Conservation (phyloP, 2,888 invertebrate genomes). For the Macrosoma leucophasiata region DNA sequence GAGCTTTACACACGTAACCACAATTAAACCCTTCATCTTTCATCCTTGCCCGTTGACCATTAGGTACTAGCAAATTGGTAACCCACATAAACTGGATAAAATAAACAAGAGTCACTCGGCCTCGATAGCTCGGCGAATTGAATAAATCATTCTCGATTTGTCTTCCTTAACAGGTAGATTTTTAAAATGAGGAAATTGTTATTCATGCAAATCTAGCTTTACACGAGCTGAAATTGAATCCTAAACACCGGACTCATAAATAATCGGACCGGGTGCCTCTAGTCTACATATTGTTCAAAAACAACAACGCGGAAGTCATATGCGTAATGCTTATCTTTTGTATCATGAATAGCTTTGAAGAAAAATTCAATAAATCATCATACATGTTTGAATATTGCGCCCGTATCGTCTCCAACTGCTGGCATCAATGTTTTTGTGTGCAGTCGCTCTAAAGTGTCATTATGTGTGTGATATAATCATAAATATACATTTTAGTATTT, state of each 20-base stretch:
- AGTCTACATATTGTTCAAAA: conserved; percentile 30
- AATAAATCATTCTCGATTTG: conserved; percentile 64
- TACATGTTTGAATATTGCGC: no score
- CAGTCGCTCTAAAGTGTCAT: no score
- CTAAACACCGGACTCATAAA: conserved; percentile 62
- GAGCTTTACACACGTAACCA: conserved; percentile 36
- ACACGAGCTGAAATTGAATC: conserved; percentile 69
- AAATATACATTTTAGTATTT: no score
- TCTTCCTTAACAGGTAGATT: conserved; percentile 66
- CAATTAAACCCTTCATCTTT: conserved; percentile 39
- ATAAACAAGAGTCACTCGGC: conserved; percentile 49
- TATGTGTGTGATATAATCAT: no score
- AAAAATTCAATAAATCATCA: not conserved
- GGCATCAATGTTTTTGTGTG: no score
- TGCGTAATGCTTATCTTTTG: conserved; percentile 23
- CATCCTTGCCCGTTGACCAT: conserved; percentile 39
- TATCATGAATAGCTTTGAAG: conserved; percentile 3
- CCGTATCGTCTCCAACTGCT: no score
- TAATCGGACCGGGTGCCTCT: conserved; percentile 43
- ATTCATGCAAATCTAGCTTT: conserved; percentile 67
- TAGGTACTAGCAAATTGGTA: conserved; percentile 45
- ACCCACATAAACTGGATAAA: conserved; percentile 47
- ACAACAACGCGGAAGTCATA: conserved; percentile 33
- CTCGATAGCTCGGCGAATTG: conserved; percentile 51
- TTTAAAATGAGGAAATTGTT: conserved; percentile 63